These are phyloP conservation scores for Teinopalpus imperialis DNA, from an alignment of 2,888 invertebrate genomes.

Conservation along the genomic window DNA sequence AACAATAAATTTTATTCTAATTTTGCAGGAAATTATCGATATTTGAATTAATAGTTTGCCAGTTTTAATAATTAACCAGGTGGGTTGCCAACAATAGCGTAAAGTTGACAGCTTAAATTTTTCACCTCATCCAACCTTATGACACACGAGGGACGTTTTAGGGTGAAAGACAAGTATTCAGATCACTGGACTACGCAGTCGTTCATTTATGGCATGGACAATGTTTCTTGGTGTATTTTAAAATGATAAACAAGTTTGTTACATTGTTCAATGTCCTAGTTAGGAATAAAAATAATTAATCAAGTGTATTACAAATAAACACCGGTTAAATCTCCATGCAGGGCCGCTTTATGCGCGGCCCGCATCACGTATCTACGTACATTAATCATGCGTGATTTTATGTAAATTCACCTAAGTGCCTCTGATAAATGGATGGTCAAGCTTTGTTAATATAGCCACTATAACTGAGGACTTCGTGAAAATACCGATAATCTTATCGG, in stretches of 20 bases:
- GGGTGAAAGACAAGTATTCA: too few relatives aligned
- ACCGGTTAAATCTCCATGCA: constrained; percentile 37
- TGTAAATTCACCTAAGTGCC: constrained; percentile 75
- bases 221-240: background rate
- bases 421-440: constrained; percentile 76
- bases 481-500: too few relatives aligned
- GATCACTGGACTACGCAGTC: too few relatives aligned
- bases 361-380: constrained; percentile 49
- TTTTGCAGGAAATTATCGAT: too few relatives aligned
- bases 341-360: constrained; percentile 23
- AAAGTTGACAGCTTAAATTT: too few relatives aligned
- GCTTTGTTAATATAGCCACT: constrained; percentile 33
- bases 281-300: constrained; percentile 40
- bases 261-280: background rate
- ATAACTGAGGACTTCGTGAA: constrained; percentile 38
- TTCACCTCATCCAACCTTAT: too few relatives aligned
- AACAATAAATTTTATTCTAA: too few relatives aligned
- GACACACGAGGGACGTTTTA: too few relatives aligned
- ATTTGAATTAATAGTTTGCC: too few relatives aligned
- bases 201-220: too few relatives aligned
- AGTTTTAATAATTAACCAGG: too few relatives aligned
- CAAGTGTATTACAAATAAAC: constrained; percentile 41
- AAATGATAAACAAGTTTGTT: constrained; percentile 5
- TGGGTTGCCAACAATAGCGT: too few relatives aligned
- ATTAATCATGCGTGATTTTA: constrained; percentile 74